Conservation (phyloP, 2,888 invertebrate genomes). For the Euzophera pinguis region DNA sequence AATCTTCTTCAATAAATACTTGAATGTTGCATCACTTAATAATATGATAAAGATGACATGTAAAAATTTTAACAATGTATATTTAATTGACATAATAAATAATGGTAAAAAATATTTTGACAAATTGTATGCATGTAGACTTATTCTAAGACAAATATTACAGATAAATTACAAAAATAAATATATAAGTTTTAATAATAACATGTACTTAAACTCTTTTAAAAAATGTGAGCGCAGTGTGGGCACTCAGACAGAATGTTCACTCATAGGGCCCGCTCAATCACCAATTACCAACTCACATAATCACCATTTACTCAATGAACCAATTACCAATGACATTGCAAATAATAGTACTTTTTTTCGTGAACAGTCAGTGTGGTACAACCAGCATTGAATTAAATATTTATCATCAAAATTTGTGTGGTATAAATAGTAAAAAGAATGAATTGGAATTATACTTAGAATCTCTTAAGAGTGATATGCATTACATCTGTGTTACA, state of each 20-base stretch:
- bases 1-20: background rate
- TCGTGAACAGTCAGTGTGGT: background rate
- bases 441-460: slow-evolving; percentile 1
- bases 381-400: background rate
- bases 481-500: background rate
- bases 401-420: slow-evolving; percentile 2
- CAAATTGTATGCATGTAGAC: too few relatives aligned
- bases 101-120: background rate
- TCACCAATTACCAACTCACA: too few relatives aligned
- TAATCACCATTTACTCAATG: too few relatives aligned
- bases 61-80: background rate
- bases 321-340: too few relatives aligned
- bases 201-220: background rate
- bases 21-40: background rate
- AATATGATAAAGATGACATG: background rate
- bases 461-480: background rate
- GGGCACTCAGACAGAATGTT: background rate
- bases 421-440: background rate
- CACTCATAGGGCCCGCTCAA: background rate
- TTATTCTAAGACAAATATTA: too few relatives aligned
- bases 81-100: background rate
- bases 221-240: background rate
- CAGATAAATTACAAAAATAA: too few relatives aligned
- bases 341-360: background rate
- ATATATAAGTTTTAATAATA: background rate